These are phyloP conservation scores for Limnephilus marmoratus DNA, from an alignment of 2,888 invertebrate genomes.

Conservation along the genomic window DNA sequence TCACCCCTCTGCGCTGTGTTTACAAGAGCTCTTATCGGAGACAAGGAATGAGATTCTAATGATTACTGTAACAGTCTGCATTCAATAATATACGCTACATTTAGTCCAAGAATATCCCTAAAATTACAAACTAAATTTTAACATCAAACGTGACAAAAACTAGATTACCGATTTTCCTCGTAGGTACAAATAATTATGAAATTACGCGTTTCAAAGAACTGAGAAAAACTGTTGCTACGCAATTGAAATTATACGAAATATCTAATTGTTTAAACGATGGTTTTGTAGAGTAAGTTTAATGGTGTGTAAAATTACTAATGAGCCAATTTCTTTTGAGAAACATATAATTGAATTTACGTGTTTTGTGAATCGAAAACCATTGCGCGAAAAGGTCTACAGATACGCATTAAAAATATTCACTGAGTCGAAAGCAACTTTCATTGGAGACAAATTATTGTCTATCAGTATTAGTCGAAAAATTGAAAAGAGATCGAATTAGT, in stretches of 20 bases:
- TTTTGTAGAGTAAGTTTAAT: constrained; percentile 5
- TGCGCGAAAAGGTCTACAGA: background rate
- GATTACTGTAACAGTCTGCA: background rate
- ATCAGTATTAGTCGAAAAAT: background rate
- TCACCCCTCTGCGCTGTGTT: constrained; percentile 37
- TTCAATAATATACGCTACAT: background rate
- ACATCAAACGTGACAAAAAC: background rate
- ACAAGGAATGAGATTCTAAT: background rate
- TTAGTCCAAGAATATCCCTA: background rate
- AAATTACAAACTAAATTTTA: background rate
- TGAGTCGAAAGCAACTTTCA: background rate
- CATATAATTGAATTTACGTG: constrained; percentile 22
- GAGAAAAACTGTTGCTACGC: background rate
- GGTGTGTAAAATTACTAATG: constrained; percentile 38
- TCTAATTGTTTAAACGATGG: background rate
- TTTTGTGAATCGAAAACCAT: constrained; percentile 10
- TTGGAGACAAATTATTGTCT: background rate
- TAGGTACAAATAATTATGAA: background rate
- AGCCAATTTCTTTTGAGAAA: background rate
- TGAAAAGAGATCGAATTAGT: background rate
- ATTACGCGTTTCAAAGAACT: background rate
- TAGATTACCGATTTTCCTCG: background rate
- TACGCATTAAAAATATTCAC: background rate
- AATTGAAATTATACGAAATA: background rate
- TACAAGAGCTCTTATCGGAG: background rate